Evolutionary conservation across 2,113 vertebrate species (phyloP).

Genomic region (Herpailurus yagouaroundi): DNA sequence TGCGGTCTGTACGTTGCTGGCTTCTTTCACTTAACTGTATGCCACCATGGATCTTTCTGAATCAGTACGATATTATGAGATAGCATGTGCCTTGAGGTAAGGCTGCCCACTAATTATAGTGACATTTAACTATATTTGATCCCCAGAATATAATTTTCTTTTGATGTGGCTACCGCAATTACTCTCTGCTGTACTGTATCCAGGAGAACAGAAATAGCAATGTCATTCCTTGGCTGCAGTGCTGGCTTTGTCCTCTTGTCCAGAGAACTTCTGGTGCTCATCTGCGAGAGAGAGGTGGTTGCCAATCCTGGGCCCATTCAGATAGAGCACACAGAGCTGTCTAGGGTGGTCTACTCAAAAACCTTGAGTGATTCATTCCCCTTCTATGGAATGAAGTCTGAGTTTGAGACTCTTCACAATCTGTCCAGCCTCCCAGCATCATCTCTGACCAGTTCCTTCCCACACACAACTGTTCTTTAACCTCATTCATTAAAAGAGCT

Average conservation of each 20-base stretch:
- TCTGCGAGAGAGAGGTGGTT: not conserved
- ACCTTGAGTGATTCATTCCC: not conserved
- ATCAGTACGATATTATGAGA: not conserved
- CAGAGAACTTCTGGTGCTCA: not conserved
- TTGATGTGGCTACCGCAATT: not conserved
- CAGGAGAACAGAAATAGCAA: not conserved
- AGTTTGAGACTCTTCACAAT: not conserved
- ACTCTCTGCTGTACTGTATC: not conserved
- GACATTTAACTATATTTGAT: conserved; percentile 38
- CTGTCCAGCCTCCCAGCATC: not conserved
- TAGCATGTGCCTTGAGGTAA: not conserved
- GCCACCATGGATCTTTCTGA: conserved; percentile 7
- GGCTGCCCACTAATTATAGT: not conserved
- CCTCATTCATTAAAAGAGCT: not conserved
- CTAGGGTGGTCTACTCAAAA: not conserved
- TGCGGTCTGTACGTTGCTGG: not conserved
- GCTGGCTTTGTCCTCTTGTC: not conserved
- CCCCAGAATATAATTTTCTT: conserved; percentile 47
- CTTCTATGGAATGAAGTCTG: not conserved
- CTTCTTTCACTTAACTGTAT: not conserved
- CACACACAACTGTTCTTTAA: not conserved
- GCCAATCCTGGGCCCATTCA: not conserved
- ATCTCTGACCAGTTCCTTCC: not conserved
- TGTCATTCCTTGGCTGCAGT: not conserved
- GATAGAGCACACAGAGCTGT: not conserved